Conservation (phyloP, 1,140 invertebrate genomes). For the Drosophila littoralis region DNA sequence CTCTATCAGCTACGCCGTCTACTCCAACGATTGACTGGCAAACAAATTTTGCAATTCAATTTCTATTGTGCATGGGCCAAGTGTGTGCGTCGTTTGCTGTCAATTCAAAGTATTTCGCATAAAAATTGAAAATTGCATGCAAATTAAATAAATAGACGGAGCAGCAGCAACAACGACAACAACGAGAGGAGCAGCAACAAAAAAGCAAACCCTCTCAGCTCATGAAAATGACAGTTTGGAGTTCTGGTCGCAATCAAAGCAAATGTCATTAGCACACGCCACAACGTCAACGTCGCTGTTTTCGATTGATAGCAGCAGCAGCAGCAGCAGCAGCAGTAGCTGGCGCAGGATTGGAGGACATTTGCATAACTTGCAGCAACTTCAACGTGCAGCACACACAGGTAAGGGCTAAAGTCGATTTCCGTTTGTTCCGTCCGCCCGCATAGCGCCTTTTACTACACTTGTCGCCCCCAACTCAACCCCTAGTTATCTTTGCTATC, state of each 20-base stretch:
- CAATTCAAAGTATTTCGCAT: conserved; percentile 76
- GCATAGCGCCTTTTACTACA: conserved; percentile 3
- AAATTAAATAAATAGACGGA: conserved; percentile 82
- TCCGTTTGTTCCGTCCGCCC: conserved; percentile 50
- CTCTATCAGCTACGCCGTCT: conserved; percentile 39
- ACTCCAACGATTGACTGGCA: conserved; percentile 63
- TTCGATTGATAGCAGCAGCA: conserved; percentile 62
- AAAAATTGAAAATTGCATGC: conserved; percentile 82
- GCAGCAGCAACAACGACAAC: conserved; percentile 11
- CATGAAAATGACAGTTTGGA: conserved; percentile 70
- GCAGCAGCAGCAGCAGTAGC: conserved; percentile 14
- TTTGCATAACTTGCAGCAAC: conserved; percentile 80
- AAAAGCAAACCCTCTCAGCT: not conserved
- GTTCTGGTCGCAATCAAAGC: conserved; percentile 72
- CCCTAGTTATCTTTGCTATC: conserved; percentile 59
- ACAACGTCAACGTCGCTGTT: conserved; percentile 37
- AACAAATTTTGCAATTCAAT: conserved; percentile 83
- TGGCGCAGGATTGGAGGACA: conserved; percentile 39
- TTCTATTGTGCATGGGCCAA: conserved; percentile 58
- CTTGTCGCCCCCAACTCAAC: not conserved
- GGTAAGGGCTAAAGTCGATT: conserved; percentile 81
- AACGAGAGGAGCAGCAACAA: conserved; percentile 4
- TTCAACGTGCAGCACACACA: conserved; percentile 45
- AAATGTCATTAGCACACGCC: conserved; percentile 79
- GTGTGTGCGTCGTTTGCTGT: conserved; percentile 68